Base-by-base conservation (phyloP, 30 jellyfish, hydroid and myxozoan species). In the Chrysaora quinquecirrha region DNA sequence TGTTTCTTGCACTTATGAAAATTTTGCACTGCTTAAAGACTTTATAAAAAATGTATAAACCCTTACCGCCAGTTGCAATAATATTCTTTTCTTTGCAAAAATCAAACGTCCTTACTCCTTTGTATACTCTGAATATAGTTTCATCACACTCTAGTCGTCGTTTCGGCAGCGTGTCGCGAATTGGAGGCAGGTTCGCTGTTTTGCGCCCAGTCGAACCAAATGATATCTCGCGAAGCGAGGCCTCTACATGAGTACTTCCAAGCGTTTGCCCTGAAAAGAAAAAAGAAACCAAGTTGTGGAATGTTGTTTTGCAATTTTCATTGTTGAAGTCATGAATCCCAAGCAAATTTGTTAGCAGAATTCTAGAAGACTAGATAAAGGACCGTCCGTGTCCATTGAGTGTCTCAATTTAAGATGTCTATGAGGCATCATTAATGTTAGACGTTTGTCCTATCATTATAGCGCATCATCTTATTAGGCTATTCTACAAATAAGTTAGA, bases 61-160 rank as follows among this genome's bases (percentile, higher is more conserved):
- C n/a, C 90, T 63, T 47, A 93, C 98, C 98, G 32, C 98, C 98
- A 14, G 98, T 93, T 3, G 89, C 96, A 60, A 93, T 70, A 0
- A 93, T 64, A 43, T 93, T 93, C 87, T 85, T 93, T 73, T 77
- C 95, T 61, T 93, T 93, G 84, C 97, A 77, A 75, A 93, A 93
- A 68, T 86, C 96, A 75, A 93, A 93, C 25, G 95, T 81, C 63
- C 93, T 87, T 10, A 93, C 98, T 43, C 98, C 98, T 54, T 93
- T 93, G 84, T 87, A 86, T 16, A 93, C 85, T 60, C 68, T 85
- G 65, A 93, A 93, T 0, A 87, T 95, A 0, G 98, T 86, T 66
- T 93, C 98, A 52, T 93, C 98, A 27, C 97, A 77, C 28, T 81
- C 94, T 3, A 80, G 78, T 43, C 98, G 54, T 62, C 98, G 62